Percentiles rank a stretch among this genome's conserved stretches.
These are phyloP conservation scores for Tursiops truncatus DNA, from an alignment of 2,113 vertebrate genomes.

Conservation along the genomic window DNA sequence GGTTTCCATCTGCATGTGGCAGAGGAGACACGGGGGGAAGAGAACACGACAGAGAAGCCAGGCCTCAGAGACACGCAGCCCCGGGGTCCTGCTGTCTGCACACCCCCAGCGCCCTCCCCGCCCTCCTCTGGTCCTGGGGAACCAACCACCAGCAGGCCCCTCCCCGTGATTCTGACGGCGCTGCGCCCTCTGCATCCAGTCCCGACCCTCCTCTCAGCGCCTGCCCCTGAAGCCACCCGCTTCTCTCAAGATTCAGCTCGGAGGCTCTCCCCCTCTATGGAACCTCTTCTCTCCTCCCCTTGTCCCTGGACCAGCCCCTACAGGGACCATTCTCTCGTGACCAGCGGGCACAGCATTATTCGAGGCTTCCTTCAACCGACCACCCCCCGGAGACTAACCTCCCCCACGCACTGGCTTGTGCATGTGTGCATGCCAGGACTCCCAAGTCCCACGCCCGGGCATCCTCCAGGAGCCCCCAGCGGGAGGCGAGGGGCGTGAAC, in stretches of 20 bases:
- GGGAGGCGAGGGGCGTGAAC: neutral
- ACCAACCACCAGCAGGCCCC: neutral
- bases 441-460: neutral
- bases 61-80: neutral
- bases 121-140: neutral
- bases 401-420: no score
- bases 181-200: neutral
- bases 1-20: rapidly evolving
- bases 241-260: neutral
- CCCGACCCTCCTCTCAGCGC: no score
- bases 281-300: neutral
- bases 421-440: neutral
- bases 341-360: neutral
- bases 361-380: neutral
- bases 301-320: rapidly evolving
- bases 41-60: neutral
- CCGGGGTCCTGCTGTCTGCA: rapidly evolving
- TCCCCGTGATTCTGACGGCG: neutral
- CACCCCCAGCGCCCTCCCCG: neutral
- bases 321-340: neutral
- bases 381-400: neutral
- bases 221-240: neutral
- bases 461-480: neutral
- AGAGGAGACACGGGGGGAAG: neutral
- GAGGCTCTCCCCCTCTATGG: no score